Base-by-base conservation (phyloP, 1,140 invertebrate genomes). In the Tachypleus tridentatus region DNA sequence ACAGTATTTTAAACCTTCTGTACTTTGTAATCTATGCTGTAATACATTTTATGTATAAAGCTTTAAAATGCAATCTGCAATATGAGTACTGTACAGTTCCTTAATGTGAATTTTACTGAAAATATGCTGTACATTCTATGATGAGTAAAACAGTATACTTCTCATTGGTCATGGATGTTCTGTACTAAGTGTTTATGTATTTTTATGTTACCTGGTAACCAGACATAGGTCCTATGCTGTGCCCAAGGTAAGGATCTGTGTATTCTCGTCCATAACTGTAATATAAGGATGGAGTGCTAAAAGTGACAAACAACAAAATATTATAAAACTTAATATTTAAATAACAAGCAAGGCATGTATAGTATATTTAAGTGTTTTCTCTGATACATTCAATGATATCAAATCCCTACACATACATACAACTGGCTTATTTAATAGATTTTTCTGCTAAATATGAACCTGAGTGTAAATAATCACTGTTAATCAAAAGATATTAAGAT, bases 211-310 rank as follows among this genome's bases (percentile, higher is more conserved):
- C 93, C 83, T 92, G 92, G 79, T 96, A 97, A 74, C 93, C 92
- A 68, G 93, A 86, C 69, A 97, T 89, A 70, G 93, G 93, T 78
- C 93, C 93, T 78, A 97, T 95, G 72, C 91, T 88, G 80, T 96
- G 93, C 75, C 91, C 91, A 75, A 96, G 82, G 81, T 96, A 96
- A 65, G 92, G 91, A 79, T 97, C 93, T 73, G 89, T 86, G 75
- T 92, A 93, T 76, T 95, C 92, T 76, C 91, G 83, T 67, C 89
- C 89, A 77, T 93, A 93, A 71, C 89, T 91, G 79, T 58, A 74
- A 73, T 70, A 69, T 52, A 66, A 66, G 61, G 67, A 69, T 65
- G 67, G 67, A 64, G 67, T 64, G 63, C 67, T 69, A 64, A 5
- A 64, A 60, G 64, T 53, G 62, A 29, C 11, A 71, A 65, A 67